A percentile compares a stretch with the other conserved stretches of the same genome.
phyloP scores from a whole-genome alignment of 2,113 vertebrate species.

The Urocynchramus pylzowi region DNA sequence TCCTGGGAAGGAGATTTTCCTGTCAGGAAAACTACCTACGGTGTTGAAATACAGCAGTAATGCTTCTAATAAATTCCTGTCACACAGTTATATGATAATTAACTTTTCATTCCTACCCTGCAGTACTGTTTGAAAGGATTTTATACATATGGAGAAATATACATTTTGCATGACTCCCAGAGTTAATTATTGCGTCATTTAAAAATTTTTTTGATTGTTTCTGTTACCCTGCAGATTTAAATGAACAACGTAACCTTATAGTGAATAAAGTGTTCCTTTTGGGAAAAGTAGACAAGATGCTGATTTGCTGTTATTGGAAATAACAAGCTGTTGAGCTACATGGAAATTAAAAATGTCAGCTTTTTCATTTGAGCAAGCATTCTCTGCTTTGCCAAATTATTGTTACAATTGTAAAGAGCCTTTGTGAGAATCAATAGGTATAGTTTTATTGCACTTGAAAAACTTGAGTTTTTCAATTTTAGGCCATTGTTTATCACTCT shows the following conservation, averaged over 20 bases:
- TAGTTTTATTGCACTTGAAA: background rate
- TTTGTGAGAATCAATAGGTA: background rate
- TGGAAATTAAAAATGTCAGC: background rate
- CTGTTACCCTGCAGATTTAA: background rate
- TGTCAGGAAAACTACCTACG: background rate
- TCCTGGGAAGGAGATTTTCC: background rate
- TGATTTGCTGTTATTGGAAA: background rate
- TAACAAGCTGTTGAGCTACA: background rate
- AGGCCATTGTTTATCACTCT: background rate
- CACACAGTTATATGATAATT: background rate
- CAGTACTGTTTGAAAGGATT: background rate
- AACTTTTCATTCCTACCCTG: background rate
- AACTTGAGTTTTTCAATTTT: background rate
- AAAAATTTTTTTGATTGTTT: background rate
- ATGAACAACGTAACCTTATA: background rate
- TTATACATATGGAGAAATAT: background rate
- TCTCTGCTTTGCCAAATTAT: background rate
- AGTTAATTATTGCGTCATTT: background rate
- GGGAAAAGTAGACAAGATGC: background rate
- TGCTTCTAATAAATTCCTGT: conserved; percentile 13
- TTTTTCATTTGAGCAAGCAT: background rate
- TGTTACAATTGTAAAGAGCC: background rate
- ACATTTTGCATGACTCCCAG: background rate
- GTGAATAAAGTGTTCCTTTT: background rate
- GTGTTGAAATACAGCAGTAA: background rate